Conservation (phyloP, 2,113 vertebrate genomes). For the Nematolebias whitei region DNA sequence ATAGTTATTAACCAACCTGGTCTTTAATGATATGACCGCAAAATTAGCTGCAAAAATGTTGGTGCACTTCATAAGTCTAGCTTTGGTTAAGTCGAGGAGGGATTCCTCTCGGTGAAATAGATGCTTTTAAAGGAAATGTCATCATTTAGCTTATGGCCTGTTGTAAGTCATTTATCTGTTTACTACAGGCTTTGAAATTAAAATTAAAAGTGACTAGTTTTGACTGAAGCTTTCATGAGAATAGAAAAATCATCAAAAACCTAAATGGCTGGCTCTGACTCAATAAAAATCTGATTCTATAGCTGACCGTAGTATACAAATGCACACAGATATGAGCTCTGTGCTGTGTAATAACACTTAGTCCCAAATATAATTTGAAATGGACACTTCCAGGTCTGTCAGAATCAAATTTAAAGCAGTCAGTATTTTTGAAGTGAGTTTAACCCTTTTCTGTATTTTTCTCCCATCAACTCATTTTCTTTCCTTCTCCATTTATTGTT, state of each 20-base stretch:
- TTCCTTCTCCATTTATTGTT: too few relatives aligned
- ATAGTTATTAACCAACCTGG: neutral
- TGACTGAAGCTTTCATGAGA: neutral
- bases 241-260: slow-evolving; percentile 6
- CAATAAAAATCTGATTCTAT: neutral
- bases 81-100: neutral
- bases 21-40: neutral
- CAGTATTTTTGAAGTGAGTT: neutral
- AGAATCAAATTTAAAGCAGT: neutral
- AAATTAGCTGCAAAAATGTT: neutral
- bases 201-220: neutral
- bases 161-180: neutral
- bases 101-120: neutral
- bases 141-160: neutral
- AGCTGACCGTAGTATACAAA: neutral
- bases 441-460: neutral
- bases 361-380: neutral
- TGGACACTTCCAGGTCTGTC: neutral
- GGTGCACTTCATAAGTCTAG: neutral
- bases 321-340: neutral
- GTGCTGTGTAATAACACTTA: neutral
- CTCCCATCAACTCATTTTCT: neutral
- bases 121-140: slow-evolving; percentile 1
- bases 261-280: neutral
- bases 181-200: neutral